Conservation (phyloP, 2,888 invertebrate genomes). For the Vanessa cardui region DNA sequence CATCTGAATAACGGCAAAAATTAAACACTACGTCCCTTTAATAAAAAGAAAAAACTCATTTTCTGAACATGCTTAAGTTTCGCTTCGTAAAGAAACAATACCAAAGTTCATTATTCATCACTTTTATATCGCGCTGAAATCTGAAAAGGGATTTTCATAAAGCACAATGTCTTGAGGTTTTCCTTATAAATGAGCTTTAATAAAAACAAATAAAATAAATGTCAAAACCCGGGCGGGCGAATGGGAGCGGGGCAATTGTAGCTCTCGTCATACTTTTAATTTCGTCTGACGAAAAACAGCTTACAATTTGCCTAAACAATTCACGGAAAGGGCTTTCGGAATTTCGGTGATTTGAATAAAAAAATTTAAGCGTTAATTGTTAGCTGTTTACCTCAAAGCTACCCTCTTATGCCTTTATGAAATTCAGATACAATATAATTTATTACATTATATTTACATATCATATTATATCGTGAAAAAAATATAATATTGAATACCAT, state of each 20-base stretch:
- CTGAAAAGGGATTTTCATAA: conserved; percentile 53
- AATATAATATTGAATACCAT: no score
- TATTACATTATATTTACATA: no score
- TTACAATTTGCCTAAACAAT: conserved; percentile 57
- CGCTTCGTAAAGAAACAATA: conserved; percentile 43
- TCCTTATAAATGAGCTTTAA: conserved; percentile 69
- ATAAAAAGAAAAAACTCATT: conserved; percentile 37
- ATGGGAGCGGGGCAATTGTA: conserved; percentile 75
- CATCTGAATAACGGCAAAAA: conserved; percentile 37
- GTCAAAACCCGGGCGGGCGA: conserved; percentile 63
- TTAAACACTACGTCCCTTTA: conserved; percentile 29
- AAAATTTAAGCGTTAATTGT: conserved; percentile 16
- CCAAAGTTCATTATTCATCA: conserved; percentile 51
- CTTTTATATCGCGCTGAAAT: conserved; percentile 48
- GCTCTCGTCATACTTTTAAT: conserved; percentile 78
- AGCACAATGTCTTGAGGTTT: conserved; percentile 61
- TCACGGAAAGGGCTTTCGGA: conserved; percentile 61
- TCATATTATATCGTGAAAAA: no score
- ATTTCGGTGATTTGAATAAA: conserved; percentile 50
- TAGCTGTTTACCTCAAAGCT: not conserved
- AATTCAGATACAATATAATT: no score
- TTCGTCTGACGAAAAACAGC: conserved; percentile 69
- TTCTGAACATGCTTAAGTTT: conserved; percentile 34
- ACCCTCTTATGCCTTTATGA: no score
- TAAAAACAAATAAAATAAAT: conserved; percentile 71